These are phyloP conservation scores for Lycodopsis pacificus DNA, from an alignment of 2,797 vertebrate species.

Conservation along the genomic window DNA sequence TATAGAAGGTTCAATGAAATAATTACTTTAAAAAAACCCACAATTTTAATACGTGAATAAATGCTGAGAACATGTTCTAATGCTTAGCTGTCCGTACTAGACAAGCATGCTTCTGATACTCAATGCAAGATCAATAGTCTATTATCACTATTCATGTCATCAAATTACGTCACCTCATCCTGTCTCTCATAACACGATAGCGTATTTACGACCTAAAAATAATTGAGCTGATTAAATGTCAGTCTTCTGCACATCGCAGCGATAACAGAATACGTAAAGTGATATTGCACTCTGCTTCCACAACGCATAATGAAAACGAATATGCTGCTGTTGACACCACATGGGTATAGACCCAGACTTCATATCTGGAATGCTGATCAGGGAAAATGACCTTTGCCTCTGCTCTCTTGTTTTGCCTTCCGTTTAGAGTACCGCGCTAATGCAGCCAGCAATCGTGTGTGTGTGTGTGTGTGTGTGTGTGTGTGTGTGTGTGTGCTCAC, in stretches of 20 bases:
- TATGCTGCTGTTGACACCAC: constrained; percentile 69
- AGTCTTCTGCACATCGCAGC: constrained; percentile 23
- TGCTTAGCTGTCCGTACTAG: background rate
- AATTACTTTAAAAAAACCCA: background rate
- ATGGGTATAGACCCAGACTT: constrained; percentile 49
- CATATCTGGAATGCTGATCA: constrained; percentile 69
- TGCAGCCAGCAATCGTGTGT: constrained; percentile 27
- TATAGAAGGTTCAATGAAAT: constrained; percentile 9
- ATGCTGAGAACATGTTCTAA: constrained; percentile 1
- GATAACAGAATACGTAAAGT: constrained; percentile 51
- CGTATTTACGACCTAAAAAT: constrained; percentile 54
- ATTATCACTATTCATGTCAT: constrained; percentile 22
- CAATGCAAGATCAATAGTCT: constrained; percentile 30
- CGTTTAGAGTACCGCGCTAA: constrained; percentile 47
- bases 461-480: background rate
- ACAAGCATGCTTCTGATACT: constrained; percentile 26
- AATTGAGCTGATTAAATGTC: constrained; percentile 50
- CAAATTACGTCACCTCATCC: constrained; percentile 36
- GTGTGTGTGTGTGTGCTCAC: constrained; percentile 9
- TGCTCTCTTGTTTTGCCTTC: constrained; percentile 48
- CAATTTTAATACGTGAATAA: background rate
- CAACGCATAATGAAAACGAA: constrained; percentile 67
- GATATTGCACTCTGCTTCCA: constrained; percentile 51
- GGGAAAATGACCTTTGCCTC: constrained; percentile 69
- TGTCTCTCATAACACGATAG: constrained; percentile 34